Evolutionary conservation across 35 echinoderm and acorn worm genomes (phyloP).

Genomic region (Apostichopus japonicus): DNA sequence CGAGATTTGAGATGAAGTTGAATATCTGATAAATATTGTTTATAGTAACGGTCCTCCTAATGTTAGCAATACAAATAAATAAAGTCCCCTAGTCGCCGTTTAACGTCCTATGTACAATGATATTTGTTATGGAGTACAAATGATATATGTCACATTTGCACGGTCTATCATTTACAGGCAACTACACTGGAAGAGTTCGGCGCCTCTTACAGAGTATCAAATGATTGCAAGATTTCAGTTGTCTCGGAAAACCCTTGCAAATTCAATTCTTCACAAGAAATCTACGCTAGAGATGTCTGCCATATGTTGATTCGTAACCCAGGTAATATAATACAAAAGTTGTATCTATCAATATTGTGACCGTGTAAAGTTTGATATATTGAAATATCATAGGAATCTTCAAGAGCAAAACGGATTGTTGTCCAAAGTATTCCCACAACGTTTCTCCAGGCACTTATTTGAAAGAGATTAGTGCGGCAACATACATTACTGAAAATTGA

Average conservation of each 20-base stretch:
- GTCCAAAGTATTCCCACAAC: not conserved
- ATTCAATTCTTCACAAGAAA: not conserved
- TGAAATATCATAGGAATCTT: not conserved
- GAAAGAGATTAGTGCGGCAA: not conserved
- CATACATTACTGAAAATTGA: not conserved
- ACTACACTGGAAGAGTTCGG: not conserved
- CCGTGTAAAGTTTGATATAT: not conserved
- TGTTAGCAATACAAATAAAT: no score
- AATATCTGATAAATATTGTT: no score
- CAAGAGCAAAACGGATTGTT: not conserved
- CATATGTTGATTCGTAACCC: not conserved
- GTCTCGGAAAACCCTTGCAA: not conserved
- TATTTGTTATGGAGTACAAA: no score
- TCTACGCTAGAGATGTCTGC: not conserved
- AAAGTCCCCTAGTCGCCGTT: no score
- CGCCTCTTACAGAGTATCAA: not conserved
- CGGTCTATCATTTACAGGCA: not conserved
- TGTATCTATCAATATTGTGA: not conserved
- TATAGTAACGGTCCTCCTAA: no score
- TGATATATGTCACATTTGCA: no score
- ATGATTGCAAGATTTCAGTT: not conserved
- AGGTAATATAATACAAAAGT: not conserved
- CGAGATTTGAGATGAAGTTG: no score
- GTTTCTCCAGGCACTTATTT: not conserved
- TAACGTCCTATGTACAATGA: no score